phyloP scores from a whole-genome alignment of 2,888 invertebrate species.

The Agonopterix subpropinquella region DNA sequence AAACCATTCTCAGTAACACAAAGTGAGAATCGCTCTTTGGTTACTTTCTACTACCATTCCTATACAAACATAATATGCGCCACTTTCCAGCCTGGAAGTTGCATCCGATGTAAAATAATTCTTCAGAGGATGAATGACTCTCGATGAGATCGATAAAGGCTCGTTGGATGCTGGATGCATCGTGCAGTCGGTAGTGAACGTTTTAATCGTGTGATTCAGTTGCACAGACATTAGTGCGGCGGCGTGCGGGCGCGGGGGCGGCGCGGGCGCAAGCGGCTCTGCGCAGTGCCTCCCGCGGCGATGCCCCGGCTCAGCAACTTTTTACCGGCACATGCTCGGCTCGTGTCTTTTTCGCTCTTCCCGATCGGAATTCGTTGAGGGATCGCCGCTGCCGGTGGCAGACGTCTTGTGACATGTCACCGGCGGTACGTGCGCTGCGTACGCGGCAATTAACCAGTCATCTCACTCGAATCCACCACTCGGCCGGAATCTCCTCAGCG shows the following conservation, averaged over 20 bases:
- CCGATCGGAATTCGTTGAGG: conserved; percentile 71
- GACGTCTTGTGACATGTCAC: conserved; percentile 72
- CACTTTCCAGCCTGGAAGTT: neutral
- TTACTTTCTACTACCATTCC: too few relatives aligned
- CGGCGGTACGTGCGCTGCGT: conserved; percentile 65
- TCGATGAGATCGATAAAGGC: conserved; percentile 31
- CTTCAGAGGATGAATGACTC: conserved; percentile 31
- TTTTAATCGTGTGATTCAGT: conserved; percentile 49
- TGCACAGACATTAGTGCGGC: conserved; percentile 25
- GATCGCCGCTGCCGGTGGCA: conserved; percentile 73
- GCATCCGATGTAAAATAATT: conserved; percentile 16
- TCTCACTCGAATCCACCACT: conserved; percentile 41
- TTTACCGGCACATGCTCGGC: conserved; percentile 65
- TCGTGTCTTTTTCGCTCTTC: conserved; percentile 75
- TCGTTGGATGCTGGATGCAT: conserved; percentile 19
- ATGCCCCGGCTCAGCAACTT: conserved; percentile 54
- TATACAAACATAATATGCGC: too few relatives aligned
- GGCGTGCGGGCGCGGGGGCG: conserved; percentile 20
- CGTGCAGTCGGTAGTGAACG: conserved; percentile 29
- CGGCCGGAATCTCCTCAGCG: conserved; percentile 42
- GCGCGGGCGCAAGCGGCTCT: conserved; percentile 25
- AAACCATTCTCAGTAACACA: too few relatives aligned
- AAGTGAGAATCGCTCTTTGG: too few relatives aligned
- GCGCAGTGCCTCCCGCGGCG: conserved; percentile 59
- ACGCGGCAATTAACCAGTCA: conserved; percentile 67